A percentile compares a stretch with the other conserved stretches of the same genome.
These are phyloP conservation scores for Mechanitis messenoides DNA, from an alignment of 2,888 invertebrate species.

Conservation along the genomic window DNA sequence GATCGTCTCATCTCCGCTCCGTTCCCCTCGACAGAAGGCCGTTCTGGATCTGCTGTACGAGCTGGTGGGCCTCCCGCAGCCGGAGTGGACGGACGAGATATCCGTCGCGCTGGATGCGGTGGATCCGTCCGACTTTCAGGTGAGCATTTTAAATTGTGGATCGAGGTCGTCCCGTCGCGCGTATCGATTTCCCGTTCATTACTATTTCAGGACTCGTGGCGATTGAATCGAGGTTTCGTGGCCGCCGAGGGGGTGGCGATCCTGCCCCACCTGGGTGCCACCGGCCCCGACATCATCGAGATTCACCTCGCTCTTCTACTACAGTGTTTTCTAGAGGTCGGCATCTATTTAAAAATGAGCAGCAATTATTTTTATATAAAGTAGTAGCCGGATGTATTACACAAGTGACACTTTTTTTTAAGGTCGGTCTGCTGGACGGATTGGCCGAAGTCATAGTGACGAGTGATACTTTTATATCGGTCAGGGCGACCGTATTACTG, in stretches of 20 bases:
- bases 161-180: no score
- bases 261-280: slow-evolving; percentile 89
- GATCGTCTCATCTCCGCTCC: no score
- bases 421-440: slow-evolving; percentile 89
- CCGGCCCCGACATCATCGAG: slow-evolving; percentile 92
- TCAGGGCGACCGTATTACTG: slow-evolving; percentile 92
- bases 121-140: slow-evolving; percentile 88
- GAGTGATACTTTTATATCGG: slow-evolving; percentile 92
- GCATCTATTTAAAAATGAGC: neutral
- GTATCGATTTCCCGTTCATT: no score
- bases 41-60: slow-evolving; percentile 95
- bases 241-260: slow-evolving; percentile 92
- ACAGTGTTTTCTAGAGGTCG: slow-evolving; percentile 89
- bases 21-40: slow-evolving; percentile 81
- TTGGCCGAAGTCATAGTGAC: slow-evolving; percentile 94
- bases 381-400: neutral
- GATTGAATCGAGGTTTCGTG: slow-evolving; percentile 95
- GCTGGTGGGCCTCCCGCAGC: slow-evolving; percentile 89
- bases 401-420: slow-evolving; percentile 14
- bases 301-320: slow-evolving; percentile 93
- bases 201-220: slow-evolving; percentile 83
- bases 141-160: slow-evolving; percentile 28
- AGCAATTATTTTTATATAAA: neutral
- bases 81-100: slow-evolving; percentile 95
- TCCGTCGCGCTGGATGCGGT: slow-evolving; percentile 91